These are phyloP conservation scores for Lonchura striata DNA, from an alignment of 2,113 vertebrate genomes.

Conservation along the genomic window DNA sequence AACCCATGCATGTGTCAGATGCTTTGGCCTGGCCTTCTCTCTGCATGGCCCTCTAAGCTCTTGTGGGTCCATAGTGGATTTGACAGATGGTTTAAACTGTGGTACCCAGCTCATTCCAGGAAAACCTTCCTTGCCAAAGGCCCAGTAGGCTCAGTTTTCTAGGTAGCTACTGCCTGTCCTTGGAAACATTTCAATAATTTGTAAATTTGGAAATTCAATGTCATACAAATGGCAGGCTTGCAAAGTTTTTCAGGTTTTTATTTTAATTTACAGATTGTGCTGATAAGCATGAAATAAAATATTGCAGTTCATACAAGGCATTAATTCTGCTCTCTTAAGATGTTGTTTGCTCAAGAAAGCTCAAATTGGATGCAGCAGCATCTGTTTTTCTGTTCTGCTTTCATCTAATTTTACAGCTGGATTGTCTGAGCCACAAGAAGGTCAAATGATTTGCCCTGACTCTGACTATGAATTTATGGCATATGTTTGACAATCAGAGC, in stretches of 20 bases:
- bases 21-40: neutral
- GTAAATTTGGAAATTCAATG: neutral
- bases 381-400: conserved; percentile 60
- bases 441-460: conserved; percentile 59
- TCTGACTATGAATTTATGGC: conserved; percentile 59
- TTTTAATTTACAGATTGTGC: neutral
- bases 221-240: neutral
- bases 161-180: neutral
- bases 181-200: neutral
- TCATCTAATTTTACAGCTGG: conserved; percentile 72
- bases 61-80: neutral
- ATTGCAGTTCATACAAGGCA: neutral
- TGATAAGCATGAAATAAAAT: neutral
- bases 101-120: neutral
- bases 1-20: neutral
- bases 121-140: neutral
- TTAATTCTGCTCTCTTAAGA: conserved; percentile 27
- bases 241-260: neutral
- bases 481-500: conserved; percentile 56
- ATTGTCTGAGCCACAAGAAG: conserved; percentile 51
- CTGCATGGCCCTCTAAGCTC: neutral
- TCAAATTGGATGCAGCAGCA: conserved; percentile 43
- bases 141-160: neutral
- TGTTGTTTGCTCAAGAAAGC: conserved; percentile 37
- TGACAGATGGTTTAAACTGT: conserved; percentile 4